phyloP scores from a whole-genome alignment of 2,113 vertebrate genomes.

The Melanocharis versteri region DNA sequence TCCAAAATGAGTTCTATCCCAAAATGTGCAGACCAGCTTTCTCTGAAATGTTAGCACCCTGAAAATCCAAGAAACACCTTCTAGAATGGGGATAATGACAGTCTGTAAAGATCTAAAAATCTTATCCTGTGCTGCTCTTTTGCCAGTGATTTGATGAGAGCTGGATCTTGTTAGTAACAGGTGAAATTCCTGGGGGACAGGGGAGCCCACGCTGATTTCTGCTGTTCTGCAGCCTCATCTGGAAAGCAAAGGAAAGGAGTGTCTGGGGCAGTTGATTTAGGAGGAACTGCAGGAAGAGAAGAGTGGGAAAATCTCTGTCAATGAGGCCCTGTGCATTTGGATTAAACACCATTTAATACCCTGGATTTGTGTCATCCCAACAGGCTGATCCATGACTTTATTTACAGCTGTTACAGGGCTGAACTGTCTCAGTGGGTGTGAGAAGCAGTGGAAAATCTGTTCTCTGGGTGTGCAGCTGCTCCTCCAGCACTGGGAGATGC shows the following conservation, averaged over 20 bases:
- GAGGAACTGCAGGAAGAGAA: not conserved
- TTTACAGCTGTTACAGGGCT: not conserved
- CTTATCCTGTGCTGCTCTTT: not conserved
- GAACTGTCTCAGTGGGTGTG: rapidly evolving
- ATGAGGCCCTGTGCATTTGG: not conserved
- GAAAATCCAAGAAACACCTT: not conserved
- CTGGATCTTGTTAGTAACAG: not conserved
- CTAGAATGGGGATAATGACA: rapidly evolving
- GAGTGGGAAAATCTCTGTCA: not conserved
- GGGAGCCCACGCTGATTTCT: not conserved
- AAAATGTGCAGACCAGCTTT: not conserved
- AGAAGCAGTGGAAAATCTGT: not conserved
- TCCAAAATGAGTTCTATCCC: not conserved
- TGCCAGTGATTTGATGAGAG: not conserved
- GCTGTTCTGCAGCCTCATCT: not conserved
- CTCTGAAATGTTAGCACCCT: rapidly evolving
- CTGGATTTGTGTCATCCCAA: not conserved
- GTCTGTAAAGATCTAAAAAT: not conserved
- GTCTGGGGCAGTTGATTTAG: not conserved
- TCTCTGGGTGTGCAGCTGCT: not conserved
- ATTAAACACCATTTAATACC: slow-evolving; percentile 4
- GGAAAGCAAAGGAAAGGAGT: not conserved
- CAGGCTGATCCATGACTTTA: not conserved
- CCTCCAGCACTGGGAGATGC: not conserved
- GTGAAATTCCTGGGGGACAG: not conserved